phyloP scores from a whole-genome alignment of 23 tunicate genomes.

The Ciona savignyi region DNA sequence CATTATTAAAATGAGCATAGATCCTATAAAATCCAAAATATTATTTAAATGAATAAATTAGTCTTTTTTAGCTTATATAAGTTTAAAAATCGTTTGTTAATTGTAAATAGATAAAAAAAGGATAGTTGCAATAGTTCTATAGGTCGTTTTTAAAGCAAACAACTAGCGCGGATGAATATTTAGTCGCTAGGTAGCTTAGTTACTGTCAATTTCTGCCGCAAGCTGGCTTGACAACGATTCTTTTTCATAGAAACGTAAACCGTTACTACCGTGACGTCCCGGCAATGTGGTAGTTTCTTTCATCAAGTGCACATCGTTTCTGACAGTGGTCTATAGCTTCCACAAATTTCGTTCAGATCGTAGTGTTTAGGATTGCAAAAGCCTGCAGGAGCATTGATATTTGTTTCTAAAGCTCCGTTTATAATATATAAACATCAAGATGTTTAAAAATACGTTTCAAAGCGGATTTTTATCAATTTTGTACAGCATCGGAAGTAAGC shows the following conservation, averaged over 20 bases:
- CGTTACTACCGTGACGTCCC: constrained; percentile 39
- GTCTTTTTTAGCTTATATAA: no score
- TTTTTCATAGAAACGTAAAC: constrained; percentile 29
- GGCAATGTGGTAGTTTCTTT: neutral
- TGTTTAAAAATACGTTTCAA: constrained; percentile 99
- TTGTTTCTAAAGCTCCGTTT: neutral
- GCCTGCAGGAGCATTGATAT: neutral
- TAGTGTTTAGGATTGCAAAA: neutral
- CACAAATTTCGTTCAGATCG: neutral
- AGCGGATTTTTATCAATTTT: constrained; percentile 98
- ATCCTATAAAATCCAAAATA: no score
- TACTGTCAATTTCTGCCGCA: constrained; percentile 33
- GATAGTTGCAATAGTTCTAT: no score
- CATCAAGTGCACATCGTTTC: constrained; percentile 3
- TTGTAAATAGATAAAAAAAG: no score
- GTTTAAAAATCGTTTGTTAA: no score
- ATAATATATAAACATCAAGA: constrained; percentile 5
- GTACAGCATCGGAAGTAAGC: constrained; percentile 99
- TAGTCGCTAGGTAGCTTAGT: constrained; percentile 44
- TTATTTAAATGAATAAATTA: no score
- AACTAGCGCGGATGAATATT: constrained; percentile 86
- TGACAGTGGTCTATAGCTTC: constrained; percentile 5
- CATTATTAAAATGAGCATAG: no score
- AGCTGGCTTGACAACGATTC: constrained; percentile 51
- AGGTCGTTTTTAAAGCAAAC: no score